Evolutionary conservation across 2,888 invertebrate genomes (phyloP).

Genomic region (Hydrotaea diabolus): DNA sequence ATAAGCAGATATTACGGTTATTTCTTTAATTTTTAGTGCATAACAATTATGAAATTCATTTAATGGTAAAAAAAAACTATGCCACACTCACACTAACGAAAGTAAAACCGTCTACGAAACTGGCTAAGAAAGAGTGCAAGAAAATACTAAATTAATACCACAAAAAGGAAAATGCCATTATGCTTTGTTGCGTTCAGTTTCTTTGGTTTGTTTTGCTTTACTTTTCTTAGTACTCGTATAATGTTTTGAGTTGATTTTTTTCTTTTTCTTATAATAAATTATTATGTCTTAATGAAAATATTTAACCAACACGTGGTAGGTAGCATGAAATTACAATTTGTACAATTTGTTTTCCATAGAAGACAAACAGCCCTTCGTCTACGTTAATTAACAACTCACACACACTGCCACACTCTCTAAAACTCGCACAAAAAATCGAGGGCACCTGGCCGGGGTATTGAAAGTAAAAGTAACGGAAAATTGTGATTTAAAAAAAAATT

Average conservation of each 20-base stretch:
- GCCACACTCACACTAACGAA: conserved; percentile 11
- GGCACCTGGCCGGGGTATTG: not conserved
- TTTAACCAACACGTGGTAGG: conserved; percentile 55
- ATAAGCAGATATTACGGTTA: conserved; percentile 62
- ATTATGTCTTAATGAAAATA: conserved; percentile 30
- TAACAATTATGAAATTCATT: conserved; percentile 64
- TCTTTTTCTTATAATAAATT: not conserved
- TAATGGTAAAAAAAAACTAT: conserved; percentile 33
- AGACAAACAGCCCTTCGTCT: conserved; percentile 26
- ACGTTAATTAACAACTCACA: not conserved
- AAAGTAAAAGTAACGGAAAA: not conserved
- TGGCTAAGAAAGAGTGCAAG: conserved; percentile 1
- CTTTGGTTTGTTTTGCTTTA: not conserved
- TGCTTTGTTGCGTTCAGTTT: too few species aligned
- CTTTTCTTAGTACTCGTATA: too few species aligned
- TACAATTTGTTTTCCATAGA: conserved; percentile 16
- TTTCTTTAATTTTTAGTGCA: conserved; percentile 62
- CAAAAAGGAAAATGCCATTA: conserved; percentile 21
- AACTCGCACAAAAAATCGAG: not conserved
- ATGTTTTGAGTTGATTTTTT: too few species aligned
- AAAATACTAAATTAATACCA: conserved; percentile 6
- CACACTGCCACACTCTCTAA: not conserved
- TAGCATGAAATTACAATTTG: conserved; percentile 52
- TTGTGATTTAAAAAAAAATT: not conserved
- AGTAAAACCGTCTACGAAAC: conserved; percentile 10